Base-by-base conservation (phyloP, 1,140 invertebrate species). In the Plodia interpunctella region DNA sequence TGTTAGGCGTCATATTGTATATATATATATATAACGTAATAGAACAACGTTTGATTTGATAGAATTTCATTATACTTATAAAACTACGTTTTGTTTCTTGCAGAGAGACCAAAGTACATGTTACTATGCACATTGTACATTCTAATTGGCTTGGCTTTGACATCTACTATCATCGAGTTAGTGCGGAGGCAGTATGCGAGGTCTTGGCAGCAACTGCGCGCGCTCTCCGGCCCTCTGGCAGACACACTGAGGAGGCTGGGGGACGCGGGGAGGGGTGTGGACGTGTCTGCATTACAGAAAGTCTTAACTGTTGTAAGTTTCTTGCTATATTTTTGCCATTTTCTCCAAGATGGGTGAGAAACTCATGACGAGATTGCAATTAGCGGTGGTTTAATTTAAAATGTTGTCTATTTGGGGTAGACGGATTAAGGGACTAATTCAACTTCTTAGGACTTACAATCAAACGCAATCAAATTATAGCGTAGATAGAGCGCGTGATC, bases 141-240 rank as follows among this genome's bases (percentile, higher is more conserved):
- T 68, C 91, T 99, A 57, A 94, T 99, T 59, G 98, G 98, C 4
- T 90, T 99, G 81, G 97, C 97, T 1, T 83, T 99, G 49, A 98
- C 98, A 1, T 97, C 97, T 0, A 99, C 98, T 64, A 98, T 98
- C 68, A 98, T 98, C 70, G 97, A 98, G 86, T 87, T 97, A 61
- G 95, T 97, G 32, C 88, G 96, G 55, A 89, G 94, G 56, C 96
- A 97, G 78, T 97, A 97, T 81, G 95, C 95, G 8, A 93, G 95
- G 66, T 96, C 95, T 58, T 97, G 96, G 96, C 92, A 93, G 71
- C 93, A 94, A 72, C 80, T 97, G 21, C 93, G 96, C 82, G 94
- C 94, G 19, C 85, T 96, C 9, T 94, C 94, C 0, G 95, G 95
- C 35, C 95, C 95, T 6, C 85, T 97, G 65, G 94, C 95, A 2